phyloP scores from a whole-genome alignment of 2,888 invertebrate genomes.

The Tridacna gigas region DNA sequence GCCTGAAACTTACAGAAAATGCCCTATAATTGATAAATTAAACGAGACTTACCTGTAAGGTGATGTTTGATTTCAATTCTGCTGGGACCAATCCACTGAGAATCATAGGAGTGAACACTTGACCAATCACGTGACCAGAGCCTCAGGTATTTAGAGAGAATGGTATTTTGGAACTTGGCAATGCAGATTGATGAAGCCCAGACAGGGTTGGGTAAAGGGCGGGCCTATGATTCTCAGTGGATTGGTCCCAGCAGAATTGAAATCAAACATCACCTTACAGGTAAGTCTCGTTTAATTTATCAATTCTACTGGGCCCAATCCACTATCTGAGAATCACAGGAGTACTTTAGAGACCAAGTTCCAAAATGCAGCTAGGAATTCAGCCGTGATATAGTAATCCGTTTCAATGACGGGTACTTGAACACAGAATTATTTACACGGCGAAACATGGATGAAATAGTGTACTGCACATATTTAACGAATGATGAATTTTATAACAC shows the following conservation, averaged over 20 bases:
- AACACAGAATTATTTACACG: too few species aligned
- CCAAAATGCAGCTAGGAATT: neutral
- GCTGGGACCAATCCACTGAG: neutral
- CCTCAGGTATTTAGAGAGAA: neutral
- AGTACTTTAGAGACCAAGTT: neutral
- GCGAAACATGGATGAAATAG: too few species aligned
- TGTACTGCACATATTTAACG: too few species aligned
- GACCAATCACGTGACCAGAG: neutral
- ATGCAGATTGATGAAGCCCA: neutral
- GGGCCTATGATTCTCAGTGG: neutral
- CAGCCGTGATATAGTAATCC: neutral
- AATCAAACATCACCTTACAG: constrained; percentile 1
- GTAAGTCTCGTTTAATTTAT: neutral
- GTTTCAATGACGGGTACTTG: too few species aligned
- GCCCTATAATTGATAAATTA: too few species aligned
- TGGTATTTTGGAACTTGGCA: neutral
- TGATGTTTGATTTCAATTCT: neutral
- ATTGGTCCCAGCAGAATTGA: neutral
- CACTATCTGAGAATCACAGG: neutral
- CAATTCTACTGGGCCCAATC: neutral
- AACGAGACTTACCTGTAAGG: too few species aligned
- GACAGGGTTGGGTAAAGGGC: neutral
- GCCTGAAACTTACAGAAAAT: too few species aligned
- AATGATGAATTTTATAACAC: too few species aligned
- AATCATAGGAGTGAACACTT: neutral